Percentiles rank a stretch among this genome's conserved stretches.
phyloP scores from a whole-genome alignment of 2,888 invertebrate genomes.

The Kuschelorhynchus macadamiae region DNA sequence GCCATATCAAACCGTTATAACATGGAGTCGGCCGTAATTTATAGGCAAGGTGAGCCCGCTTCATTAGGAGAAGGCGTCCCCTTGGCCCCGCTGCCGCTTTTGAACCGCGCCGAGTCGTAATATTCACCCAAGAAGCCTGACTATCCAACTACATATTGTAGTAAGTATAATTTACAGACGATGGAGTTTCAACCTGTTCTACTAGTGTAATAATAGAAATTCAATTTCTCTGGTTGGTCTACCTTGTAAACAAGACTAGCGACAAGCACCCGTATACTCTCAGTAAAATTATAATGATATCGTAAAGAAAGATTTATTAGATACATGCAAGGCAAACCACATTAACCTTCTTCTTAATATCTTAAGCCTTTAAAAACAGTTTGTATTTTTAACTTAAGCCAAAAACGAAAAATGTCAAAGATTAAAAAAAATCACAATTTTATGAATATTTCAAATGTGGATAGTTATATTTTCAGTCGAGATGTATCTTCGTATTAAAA shows the following conservation, averaged over 20 bases:
- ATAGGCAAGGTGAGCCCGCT: constrained; percentile 70
- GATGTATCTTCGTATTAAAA: too few relatives aligned
- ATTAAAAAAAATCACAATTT: too few relatives aligned
- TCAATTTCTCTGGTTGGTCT: constrained; percentile 38
- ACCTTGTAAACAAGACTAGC: constrained; percentile 28
- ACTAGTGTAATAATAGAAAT: constrained; percentile 42
- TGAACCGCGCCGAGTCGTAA: constrained; percentile 48
- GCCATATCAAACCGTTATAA: constrained; percentile 70
- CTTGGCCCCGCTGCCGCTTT: constrained; percentile 52
- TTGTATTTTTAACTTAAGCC: too few relatives aligned
- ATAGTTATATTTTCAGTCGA: too few relatives aligned
- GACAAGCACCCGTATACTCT: constrained; percentile 16
- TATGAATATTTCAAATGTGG: too few relatives aligned
- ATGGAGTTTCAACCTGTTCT: constrained; percentile 39
- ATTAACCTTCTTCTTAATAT: too few relatives aligned
- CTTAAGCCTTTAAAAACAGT: too few relatives aligned
- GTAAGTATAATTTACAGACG: constrained; percentile 47
- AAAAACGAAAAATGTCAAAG: too few relatives aligned
- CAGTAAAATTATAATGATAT: background rate
- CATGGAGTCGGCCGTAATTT: constrained; percentile 70
- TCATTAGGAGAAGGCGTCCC: constrained; percentile 67
- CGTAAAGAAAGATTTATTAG: background rate
- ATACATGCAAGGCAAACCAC: too few relatives aligned
- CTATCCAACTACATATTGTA: constrained; percentile 39
- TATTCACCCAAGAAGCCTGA: constrained; percentile 52